phyloP scores from a whole-genome alignment of 2,113 vertebrate genomes.

The Myotis davidii region DNA sequence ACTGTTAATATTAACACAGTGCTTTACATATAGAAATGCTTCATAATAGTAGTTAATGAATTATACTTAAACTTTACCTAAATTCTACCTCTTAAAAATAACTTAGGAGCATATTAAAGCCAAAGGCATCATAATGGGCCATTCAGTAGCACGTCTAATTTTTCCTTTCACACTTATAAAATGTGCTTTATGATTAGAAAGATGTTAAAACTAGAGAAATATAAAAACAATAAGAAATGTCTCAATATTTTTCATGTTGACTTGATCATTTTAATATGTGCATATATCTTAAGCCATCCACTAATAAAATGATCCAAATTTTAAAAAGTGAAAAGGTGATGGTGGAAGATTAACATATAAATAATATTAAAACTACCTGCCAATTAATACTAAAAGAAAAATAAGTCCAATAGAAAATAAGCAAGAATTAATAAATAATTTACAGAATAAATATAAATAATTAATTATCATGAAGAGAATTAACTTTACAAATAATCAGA shows the following conservation, averaged over 20 bases:
- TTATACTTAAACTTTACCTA: neutral
- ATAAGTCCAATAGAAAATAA: neutral
- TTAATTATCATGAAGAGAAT: neutral
- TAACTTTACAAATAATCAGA: neutral
- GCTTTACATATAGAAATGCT: neutral
- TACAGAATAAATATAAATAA: slow-evolving; percentile 21
- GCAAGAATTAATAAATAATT: neutral
- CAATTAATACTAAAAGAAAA: neutral
- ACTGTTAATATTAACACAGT: neutral
- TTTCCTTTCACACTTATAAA: neutral
- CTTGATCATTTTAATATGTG: neutral
- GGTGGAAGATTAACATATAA: neutral
- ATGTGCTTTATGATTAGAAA: neutral
- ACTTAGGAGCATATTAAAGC: neutral
- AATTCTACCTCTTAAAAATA: neutral
- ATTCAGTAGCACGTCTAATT: neutral
- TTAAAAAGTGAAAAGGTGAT: neutral
- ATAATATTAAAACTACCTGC: neutral
- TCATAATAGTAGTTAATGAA: neutral
- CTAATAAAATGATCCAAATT: neutral
- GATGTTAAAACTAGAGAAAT: neutral
- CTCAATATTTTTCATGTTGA: neutral
- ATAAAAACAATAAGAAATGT: neutral
- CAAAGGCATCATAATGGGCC: neutral
- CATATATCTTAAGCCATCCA: neutral